Conservation (phyloP, 1,140 invertebrate genomes). For the Diuraphis noxia region DNA sequence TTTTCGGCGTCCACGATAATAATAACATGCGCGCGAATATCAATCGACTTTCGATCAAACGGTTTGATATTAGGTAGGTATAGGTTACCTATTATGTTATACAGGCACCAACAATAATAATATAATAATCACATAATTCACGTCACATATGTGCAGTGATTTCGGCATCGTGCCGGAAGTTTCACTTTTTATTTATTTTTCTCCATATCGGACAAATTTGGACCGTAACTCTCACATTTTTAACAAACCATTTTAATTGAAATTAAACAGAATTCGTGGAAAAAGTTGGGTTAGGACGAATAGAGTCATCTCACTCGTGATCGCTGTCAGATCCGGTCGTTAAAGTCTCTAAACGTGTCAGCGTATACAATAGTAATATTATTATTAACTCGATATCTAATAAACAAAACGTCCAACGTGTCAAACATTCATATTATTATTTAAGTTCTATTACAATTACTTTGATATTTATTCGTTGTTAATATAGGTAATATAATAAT, state of each 20-base stretch:
- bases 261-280: background rate
- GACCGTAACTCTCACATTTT: background rate
- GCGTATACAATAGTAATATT: background rate
- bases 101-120: background rate
- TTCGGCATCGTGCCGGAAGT: background rate
- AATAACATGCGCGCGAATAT: background rate
- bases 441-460: background rate
- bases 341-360: conserved; percentile 13
- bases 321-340: background rate
- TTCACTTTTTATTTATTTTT: conserved; percentile 16
- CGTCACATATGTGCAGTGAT: background rate
- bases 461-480: background rate
- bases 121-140: background rate
- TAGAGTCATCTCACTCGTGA: background rate
- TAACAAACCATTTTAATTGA: background rate
- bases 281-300: background rate
- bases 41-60: background rate
- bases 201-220: background rate
- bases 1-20: background rate
- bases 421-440: background rate
- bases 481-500: too few species aligned
- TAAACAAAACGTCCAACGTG: background rate
- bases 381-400: background rate
- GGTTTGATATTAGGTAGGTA: background rate
- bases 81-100: background rate